Conservation (phyloP, 2,797 vertebrate genomes). For the Trachurus trachurus region DNA sequence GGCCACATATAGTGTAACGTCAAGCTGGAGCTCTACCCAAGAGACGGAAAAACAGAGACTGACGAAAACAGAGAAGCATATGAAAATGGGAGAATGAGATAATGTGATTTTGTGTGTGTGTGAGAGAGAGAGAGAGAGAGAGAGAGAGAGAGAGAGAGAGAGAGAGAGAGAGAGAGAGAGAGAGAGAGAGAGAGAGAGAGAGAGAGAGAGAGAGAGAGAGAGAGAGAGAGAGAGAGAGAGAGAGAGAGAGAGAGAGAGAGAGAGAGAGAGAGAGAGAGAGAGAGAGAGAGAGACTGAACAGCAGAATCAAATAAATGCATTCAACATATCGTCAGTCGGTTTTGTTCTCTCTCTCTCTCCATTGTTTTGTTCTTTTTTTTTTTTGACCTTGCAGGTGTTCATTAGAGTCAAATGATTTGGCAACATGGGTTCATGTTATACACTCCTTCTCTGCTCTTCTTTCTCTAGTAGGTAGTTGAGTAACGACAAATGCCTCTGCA, state of each 20-base stretch:
- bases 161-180: no score
- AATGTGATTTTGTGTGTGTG: neutral
- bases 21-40: constrained; percentile 19
- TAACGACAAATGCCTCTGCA: constrained; percentile 62
- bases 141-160: neutral
- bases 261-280: neutral
- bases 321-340: neutral
- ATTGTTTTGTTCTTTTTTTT: constrained; percentile 21
- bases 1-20: constrained; percentile 43
- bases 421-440: neutral
- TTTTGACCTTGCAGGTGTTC: constrained; percentile 46
- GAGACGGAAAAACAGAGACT: constrained; percentile 21
- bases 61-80: constrained; percentile 1
- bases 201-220: neutral
- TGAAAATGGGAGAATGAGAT: neutral
- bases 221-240: neutral
- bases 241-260: neutral
- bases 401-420: constrained; percentile 34
- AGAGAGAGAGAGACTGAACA: neutral
- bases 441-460: constrained; percentile 4
- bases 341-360: neutral
- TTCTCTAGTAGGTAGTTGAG: constrained; percentile 54
- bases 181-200: no score
- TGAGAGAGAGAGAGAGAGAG: neutral
- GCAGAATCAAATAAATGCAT: constrained; percentile 9